A percentile compares a stretch with the other conserved stretches of the same genome.
These are phyloP conservation scores for Amphimallon solstitiale DNA, from an alignment of 2,888 invertebrate species.

Conservation along the genomic window DNA sequence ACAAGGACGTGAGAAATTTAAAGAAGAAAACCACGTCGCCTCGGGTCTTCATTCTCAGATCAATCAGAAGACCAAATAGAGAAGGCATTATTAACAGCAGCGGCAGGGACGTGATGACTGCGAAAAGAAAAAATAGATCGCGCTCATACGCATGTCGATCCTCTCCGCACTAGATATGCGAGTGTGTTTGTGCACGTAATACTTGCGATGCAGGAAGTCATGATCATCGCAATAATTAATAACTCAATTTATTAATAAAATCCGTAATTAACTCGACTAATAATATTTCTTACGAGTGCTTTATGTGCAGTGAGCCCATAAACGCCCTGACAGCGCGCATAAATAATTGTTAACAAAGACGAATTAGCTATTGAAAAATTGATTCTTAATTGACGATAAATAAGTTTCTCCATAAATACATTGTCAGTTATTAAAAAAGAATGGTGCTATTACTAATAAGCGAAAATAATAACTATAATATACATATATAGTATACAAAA, in stretches of 20 bases:
- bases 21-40: slow-evolving; percentile 35
- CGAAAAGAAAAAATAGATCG: slow-evolving; percentile 11
- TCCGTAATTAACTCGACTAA: slow-evolving; percentile 24
- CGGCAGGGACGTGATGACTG: slow-evolving; percentile 12
- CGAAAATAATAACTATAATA: too few species aligned
- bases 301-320: background rate
- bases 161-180: background rate
- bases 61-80: slow-evolving; percentile 37
- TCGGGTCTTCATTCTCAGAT: slow-evolving; percentile 34
- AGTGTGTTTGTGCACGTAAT: slow-evolving; percentile 1
- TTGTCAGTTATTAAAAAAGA: too few species aligned
- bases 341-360: slow-evolving; percentile 22
- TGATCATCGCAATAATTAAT: slow-evolving; percentile 31
- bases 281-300: slow-evolving; percentile 15
- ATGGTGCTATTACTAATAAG: too few species aligned
- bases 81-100: slow-evolving; percentile 34
- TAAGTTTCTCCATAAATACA: too few species aligned
- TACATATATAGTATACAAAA: too few species aligned
- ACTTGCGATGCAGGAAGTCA: slow-evolving; percentile 22
- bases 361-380: background rate
- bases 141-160: background rate
- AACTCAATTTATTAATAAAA: slow-evolving; percentile 34
- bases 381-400: too few species aligned
- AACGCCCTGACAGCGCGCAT: background rate
- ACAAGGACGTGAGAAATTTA: slow-evolving; percentile 45